Evolutionary conservation across 2,797 vertebrate genomes (phyloP), one percentile per base, ranked within the genome.

Genomic region (Sebastes oblongus): DNA sequence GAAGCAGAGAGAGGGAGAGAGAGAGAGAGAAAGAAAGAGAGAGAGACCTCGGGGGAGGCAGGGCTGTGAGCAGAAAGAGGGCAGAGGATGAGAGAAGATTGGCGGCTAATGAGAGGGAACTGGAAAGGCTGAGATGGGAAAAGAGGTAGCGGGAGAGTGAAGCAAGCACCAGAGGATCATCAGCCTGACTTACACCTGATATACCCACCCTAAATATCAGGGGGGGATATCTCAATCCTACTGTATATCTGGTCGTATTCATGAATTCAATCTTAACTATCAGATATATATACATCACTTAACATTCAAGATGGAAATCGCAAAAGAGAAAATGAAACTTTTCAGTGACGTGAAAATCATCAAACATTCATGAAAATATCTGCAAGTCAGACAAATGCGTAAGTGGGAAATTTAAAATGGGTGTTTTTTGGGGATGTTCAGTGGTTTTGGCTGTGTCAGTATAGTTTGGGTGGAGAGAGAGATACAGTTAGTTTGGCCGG

Each of bases 61-160:
- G 66, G 46, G 66, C 79, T 67, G 55, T 9, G 72, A 83, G 73
- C 72, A 81, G 86, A 86, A 70, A 81, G 72, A 84, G 55, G 62
- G 61, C 80, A 59, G 69, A 71, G 80, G 75, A 87, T 83, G 72
- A 91, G 85, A 86, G 68, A 72, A 81, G 83, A 87, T 55, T 74
- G 81, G 78, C 25, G 32, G 83, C 54, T 93, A 90, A 92, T 91
- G 89, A 90, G 86, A 77, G 67, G 27, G 72, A 86, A 77, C 72
- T 78, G 67, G 58, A 69, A 75, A 73, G 68, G 58, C 56, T 50
- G 66, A 75, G 77, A 86, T 2, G 4, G 80, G 50, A 67, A 77
- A 78, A 75, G 25, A 86, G 80, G 85, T 34, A 75, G 75, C 11
- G 24, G 78, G 59, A 76, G 64, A 75, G 75, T 25, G 66, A 77